Conservation (phyloP, 1,140 invertebrate genomes). For the Portunus trituberculatus region DNA sequence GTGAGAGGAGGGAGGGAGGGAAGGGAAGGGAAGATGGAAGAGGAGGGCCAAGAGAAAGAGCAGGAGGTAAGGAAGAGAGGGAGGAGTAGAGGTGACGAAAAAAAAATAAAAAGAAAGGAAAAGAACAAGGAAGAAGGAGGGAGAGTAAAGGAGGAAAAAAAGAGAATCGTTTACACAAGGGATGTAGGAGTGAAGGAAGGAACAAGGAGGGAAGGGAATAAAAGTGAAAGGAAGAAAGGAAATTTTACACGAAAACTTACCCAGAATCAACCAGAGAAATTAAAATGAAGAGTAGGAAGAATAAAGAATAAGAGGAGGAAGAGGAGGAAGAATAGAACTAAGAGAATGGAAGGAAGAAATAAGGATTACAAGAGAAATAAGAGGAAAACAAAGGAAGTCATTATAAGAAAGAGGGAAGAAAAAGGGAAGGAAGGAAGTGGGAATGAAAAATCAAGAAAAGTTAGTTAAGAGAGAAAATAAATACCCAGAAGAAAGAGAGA, state of each 20-base stretch:
- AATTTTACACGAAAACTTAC: not conserved
- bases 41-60: not conserved
- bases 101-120: not conserved
- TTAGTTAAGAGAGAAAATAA: not conserved
- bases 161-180: too few species aligned
- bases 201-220: not conserved
- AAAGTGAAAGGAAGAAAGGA: not conserved
- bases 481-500: not conserved
- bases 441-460: not conserved
- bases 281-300: not conserved
- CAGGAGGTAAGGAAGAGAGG: not conserved
- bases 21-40: not conserved
- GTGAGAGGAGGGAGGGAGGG: not conserved
- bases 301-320: slow-evolving; percentile 5
- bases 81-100: not conserved
- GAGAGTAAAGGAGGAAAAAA: not conserved
- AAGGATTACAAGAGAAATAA: not conserved
- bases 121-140: not conserved
- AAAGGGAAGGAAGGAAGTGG: slow-evolving; percentile 28
- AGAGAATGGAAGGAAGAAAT: not conserved
- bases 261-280: not conserved
- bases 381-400: not conserved
- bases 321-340: not conserved
- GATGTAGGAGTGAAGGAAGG: not conserved
- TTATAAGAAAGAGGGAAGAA: not conserved